A percentile compares a stretch with the other conserved stretches of the same genome.
These are phyloP conservation scores for Drosophila peninsularis DNA, from an alignment of 2,888 invertebrate genomes.

Conservation along the genomic window DNA sequence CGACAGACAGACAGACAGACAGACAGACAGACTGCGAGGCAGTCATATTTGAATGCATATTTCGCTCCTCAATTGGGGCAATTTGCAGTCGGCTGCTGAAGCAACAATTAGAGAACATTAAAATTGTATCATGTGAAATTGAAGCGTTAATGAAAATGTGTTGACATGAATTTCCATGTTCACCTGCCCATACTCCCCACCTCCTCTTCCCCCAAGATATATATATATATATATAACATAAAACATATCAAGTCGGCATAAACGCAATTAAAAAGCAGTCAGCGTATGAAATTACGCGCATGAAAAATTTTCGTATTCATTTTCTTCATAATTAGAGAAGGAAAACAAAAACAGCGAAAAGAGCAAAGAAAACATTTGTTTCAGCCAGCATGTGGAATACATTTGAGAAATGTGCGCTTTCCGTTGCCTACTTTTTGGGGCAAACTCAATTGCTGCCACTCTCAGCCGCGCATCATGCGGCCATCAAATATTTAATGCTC, in stretches of 20 bases:
- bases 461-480: background rate
- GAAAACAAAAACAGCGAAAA: background rate
- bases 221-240: background rate
- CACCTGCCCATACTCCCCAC: conserved; percentile 1
- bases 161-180: conserved; percentile 31
- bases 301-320: conserved; percentile 24
- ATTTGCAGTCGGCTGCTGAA: conserved; percentile 15
- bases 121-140: conserved; percentile 59
- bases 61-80: conserved; percentile 1
- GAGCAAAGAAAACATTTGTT: conserved; percentile 1
- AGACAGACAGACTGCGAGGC: background rate
- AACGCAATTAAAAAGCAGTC: conserved; percentile 58
- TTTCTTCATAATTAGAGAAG: conserved; percentile 14
- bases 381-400: background rate
- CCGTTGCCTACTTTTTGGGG: conserved; percentile 5
- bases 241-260: conserved; percentile 16
- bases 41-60: conserved; percentile 30
- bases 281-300: conserved; percentile 30
- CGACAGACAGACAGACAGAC: background rate
- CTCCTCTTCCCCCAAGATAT: background rate
- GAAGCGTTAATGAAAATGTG: conserved; percentile 55
- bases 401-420: background rate
- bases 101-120: conserved; percentile 56
- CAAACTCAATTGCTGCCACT: background rate
- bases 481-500: background rate